Base-by-base conservation (phyloP, 1,140 invertebrate genomes). In the Aphidius gifuensis region DNA sequence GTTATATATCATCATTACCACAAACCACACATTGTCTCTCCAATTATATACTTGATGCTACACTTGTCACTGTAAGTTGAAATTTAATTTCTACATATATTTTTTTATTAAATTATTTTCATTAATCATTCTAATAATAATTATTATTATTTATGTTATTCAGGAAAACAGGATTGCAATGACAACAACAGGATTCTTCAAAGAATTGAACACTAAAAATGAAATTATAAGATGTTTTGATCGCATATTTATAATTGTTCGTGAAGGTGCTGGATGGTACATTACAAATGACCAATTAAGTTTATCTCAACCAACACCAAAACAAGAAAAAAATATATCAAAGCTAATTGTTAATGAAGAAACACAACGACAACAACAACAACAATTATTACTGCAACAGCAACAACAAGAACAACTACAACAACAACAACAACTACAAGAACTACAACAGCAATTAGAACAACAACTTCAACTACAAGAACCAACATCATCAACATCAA, bases 201-300 rank as follows among this genome's bases (percentile, higher is more conserved):
- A 87, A 78, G 91, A 93, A 81, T 65, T 84, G 23, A 78, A 80
- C 46, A 73, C 61, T 23, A 83, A 83, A 61, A 85, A 84, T n/a
- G 76, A 82, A 16, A 83, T 86, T 0, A 75, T 89, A 6, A 85
- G 92, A n/a, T 86, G 88, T 39, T 97, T 97, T 76, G 88, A 87
- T 64, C 83, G 92, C 59, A 88, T 87, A 0, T 91, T 94, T 66
- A 82, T 92, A 4, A 90, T 96, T 65, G 88, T 94, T 51, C 91
- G 92, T 1, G 85, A 87, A 59, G 87, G 86, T 9, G 74, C 66
- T 48, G 90, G 92, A 43, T 94, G 90, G 76, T 92, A 90, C 69
- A 93, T 97, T 66, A 83, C 86, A 53, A 96, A 96, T 77, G 94
- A 97, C 72, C 85, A 90, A 64, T 74, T 95, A 3, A 88, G 88